phyloP scores from a whole-genome alignment of 2,113 vertebrate species.

The Neomonachus schauinslandi region DNA sequence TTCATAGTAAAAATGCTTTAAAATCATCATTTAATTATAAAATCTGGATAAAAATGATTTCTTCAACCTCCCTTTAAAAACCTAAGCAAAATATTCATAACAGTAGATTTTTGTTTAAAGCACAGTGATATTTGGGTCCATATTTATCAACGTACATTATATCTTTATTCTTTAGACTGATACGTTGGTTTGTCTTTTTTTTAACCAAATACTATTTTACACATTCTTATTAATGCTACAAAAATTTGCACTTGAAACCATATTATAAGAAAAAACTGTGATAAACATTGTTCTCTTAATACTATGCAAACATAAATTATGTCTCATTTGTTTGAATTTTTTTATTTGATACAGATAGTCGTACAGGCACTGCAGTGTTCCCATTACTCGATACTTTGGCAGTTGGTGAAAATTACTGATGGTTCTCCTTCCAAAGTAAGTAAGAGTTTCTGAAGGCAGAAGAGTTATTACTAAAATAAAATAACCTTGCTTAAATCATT shows the following conservation, averaged over 20 bases:
- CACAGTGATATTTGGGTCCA: not conserved
- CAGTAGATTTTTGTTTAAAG: slow-evolving; percentile 36
- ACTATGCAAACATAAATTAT: slow-evolving; percentile 52
- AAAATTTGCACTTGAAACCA: slow-evolving; percentile 51
- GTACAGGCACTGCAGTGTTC: slow-evolving; percentile 99
- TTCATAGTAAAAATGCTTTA: slow-evolving; percentile 50
- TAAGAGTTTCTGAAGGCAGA: slow-evolving; percentile 60
- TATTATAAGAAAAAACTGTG: slow-evolving; percentile 37
- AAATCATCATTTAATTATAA: slow-evolving; percentile 27
- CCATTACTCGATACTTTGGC: slow-evolving; percentile 99
- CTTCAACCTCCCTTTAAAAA: slow-evolving; percentile 13
- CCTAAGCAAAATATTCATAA: slow-evolving; percentile 40
- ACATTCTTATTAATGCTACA: slow-evolving; percentile 21
- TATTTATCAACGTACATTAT: slow-evolving; percentile 21
- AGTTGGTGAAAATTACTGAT: slow-evolving; percentile 99
- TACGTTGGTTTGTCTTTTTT: slow-evolving; percentile 31
- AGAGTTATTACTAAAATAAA: slow-evolving; percentile 57
- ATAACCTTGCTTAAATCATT: slow-evolving; percentile 48
- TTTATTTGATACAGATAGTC: slow-evolving; percentile 91
- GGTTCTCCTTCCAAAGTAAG: slow-evolving; percentile 97
- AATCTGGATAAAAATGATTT: slow-evolving; percentile 36
- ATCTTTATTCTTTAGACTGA: slow-evolving; percentile 32
- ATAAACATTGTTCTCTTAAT: slow-evolving; percentile 45
- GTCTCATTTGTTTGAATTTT: slow-evolving; percentile 70
- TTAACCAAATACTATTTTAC: slow-evolving; percentile 47